Conservation (phyloP, 2,888 invertebrate genomes). For the Nomada fucata region DNA sequence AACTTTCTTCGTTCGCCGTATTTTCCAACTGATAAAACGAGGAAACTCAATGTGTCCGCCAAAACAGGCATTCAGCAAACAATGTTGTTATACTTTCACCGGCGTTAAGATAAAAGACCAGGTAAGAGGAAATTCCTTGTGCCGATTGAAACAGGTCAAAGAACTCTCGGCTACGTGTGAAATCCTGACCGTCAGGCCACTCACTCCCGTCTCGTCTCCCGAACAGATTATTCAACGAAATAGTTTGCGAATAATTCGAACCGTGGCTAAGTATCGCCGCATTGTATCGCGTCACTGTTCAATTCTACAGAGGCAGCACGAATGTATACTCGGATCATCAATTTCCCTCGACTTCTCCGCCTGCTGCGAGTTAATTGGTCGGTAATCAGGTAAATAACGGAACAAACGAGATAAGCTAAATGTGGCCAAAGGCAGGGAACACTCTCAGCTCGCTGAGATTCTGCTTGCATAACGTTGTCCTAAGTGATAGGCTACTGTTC, state of each 20-base stretch:
- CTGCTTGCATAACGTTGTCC: conserved; percentile 38
- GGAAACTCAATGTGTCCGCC: conserved; percentile 37
- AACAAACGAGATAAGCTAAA: conserved; percentile 41
- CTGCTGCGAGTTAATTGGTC: conserved; percentile 52
- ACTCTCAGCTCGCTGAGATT: conserved; percentile 34
- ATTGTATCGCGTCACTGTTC: conserved; percentile 16
- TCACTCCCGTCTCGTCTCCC: conserved; percentile 32
- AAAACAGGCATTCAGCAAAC: conserved; percentile 17
- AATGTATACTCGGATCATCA: conserved; percentile 34
- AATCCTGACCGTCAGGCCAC: conserved; percentile 38
- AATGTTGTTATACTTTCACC: conserved; percentile 59
- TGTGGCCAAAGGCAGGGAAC: conserved; percentile 3
- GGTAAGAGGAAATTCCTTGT: conserved; percentile 50
- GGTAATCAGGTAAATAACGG: conserved; percentile 58
- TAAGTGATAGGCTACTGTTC: conserved; percentile 19
- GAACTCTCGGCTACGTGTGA: conserved; percentile 49
- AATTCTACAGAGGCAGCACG: conserved; percentile 18
- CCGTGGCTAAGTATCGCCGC: conserved; percentile 11
- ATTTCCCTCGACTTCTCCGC: conserved; percentile 41
- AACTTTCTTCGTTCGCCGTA: conserved; percentile 10
- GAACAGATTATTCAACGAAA: conserved; percentile 38
- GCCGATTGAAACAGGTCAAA: conserved; percentile 54
- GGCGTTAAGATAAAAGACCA: conserved; percentile 33
- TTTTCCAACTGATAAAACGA: conserved; percentile 35
- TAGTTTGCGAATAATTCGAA: conserved; percentile 36